Evolutionary conservation across 2,888 invertebrate genomes (phyloP).

Genomic region (Cataglyphis rosenhaueri): DNA sequence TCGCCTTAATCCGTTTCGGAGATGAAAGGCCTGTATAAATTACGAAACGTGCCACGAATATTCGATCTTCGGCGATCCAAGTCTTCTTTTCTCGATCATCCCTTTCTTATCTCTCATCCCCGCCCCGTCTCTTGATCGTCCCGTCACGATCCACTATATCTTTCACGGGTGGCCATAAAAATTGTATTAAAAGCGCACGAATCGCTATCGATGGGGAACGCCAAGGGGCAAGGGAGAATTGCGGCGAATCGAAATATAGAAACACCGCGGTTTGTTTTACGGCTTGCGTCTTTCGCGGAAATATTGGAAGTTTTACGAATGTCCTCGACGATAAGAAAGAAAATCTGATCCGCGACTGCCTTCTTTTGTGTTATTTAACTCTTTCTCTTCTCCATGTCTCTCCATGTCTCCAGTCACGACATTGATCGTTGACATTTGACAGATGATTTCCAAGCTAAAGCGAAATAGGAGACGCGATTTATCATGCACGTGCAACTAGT

Average conservation of each 20-base stretch:
- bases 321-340: slow-evolving; percentile 33
- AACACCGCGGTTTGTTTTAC: slow-evolving; percentile 66
- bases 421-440: slow-evolving; percentile 67
- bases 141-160: slow-evolving; percentile 46
- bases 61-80: slow-evolving; percentile 19
- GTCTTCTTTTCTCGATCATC: slow-evolving; percentile 37
- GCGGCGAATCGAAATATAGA: slow-evolving; percentile 57
- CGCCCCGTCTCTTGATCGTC: slow-evolving; percentile 35
- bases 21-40: slow-evolving; percentile 51
- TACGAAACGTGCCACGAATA: slow-evolving; percentile 51
- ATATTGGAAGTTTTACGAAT: slow-evolving; percentile 73
- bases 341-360: slow-evolving; percentile 63
- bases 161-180: slow-evolving; percentile 47
- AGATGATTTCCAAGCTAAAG: slow-evolving; percentile 50
- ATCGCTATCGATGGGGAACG: slow-evolving; percentile 1
- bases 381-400: slow-evolving; percentile 1
- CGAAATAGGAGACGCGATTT: neutral
- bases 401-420: slow-evolving; percentile 55
- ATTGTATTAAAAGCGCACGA: slow-evolving; percentile 48
- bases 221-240: neutral
- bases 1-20: slow-evolving; percentile 38
- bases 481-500: slow-evolving; percentile 19
- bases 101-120: neutral
- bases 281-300: slow-evolving; percentile 67
- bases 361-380: neutral